Evolutionary conservation across 2,797 vertebrate species (phyloP), one percentile per base, ranked within the genome.

Genomic region (Dicrostonyx torquatus): DNA sequence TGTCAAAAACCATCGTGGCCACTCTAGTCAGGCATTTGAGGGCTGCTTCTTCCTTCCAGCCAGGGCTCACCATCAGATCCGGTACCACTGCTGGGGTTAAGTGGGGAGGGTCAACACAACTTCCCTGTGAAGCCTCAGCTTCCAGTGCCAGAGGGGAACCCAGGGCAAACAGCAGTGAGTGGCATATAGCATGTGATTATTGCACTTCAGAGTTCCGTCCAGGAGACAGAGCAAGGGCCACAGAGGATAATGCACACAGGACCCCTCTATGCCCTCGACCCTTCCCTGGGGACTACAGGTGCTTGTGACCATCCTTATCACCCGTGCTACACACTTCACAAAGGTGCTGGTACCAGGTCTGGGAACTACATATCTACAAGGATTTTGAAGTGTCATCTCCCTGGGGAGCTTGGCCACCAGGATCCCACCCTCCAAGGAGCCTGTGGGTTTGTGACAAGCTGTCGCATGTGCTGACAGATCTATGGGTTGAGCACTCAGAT

Each of bases 1-100:
- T 12, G 0, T 50, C 6, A 5, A 70, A 50, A 18, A 5, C 37
- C 5, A 34, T 40, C 18, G 3, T 7, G 0, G 3, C 5, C 37
- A 17, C 24, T 7, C 6, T 77, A 37, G 48, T 6, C 55, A 55
- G 12, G 11, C 20, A 66, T 26, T 20, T 55, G 48, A 66, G 58
- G 53, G 72, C 12, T 31, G 40, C 66, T 31, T 13, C 24, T 11
- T 70, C 6, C 26, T 73, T 43, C n/a, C 43, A 40, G 55, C n/a
- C 20, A 6, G 40, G 26, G 45, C n/a, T 50, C 34, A n/a, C 45
- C 11, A 0, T 6, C 29, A 37, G 22, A 12, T 20, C 12, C 20
- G 6, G 2, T 29, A 45, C 53, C n/a, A 0, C 50, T 34, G 17
- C 53, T 87, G 68, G 17, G 68, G 53, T 29, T 58, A 58, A 15